Evolutionary conservation across 2,888 invertebrate species (phyloP), one percentile per base, ranked within the genome.

Genomic region (Dilophus febrilis): DNA sequence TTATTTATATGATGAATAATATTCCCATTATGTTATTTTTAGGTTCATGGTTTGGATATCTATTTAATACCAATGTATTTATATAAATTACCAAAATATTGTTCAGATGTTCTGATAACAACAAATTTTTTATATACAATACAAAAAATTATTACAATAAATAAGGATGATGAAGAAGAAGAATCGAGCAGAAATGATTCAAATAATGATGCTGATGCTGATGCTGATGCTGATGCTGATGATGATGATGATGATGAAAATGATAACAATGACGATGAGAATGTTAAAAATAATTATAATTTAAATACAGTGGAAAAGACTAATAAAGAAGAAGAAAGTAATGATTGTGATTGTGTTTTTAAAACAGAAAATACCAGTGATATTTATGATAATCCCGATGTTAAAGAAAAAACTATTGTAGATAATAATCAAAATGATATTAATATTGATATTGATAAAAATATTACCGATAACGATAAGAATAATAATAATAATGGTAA

Each of bases 21-120:
- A n/a, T 34, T 34, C 31, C 44, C 42, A 44, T 42, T 22, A n/a
- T 22, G 4, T n/a, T 49, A 34, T 36, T 58, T 62, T 33, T 53
- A 76, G 74, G 66, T 81, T 43, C 77, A 78, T 54, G 72, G 71
- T 49, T 71, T 74, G 46, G 72, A 74, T 53, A 65, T 77, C 37
- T 74, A 73, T 49, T 64, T 73, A 41, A 70, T 72, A 44, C 78
- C 80, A 11, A 57, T 78, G 42, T 76, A 72, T 57, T 67, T 77
- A 36, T 77, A 81, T 55, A 77, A 76, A 59, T 63, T 83, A 48
- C 74, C 77, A 32, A 64, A 68, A 30, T 66, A 70, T 40, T 72
- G 72, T 50, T 63, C 67, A 49, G 68, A 70, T 46, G 63, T 79
- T 49, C 58, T 80, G 43, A 65, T 81, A 38, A 75, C 79, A 22